A percentile compares a stretch with the other conserved stretches of the same genome.
Conservation (phyloP, 1,140 invertebrate species). For the Nasonia vitripennis region DNA sequence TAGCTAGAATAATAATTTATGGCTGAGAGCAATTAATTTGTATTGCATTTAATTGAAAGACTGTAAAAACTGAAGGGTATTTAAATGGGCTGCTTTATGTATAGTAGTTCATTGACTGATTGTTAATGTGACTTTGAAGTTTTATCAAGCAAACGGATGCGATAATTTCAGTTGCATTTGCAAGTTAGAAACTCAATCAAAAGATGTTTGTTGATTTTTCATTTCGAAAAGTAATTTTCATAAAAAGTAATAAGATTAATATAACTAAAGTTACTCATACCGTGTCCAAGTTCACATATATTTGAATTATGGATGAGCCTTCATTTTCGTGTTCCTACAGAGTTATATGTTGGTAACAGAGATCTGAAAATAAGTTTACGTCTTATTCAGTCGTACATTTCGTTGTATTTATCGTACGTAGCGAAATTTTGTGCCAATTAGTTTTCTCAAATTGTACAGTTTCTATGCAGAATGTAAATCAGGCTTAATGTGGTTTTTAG, state of each 20-base stretch:
- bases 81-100: constrained; percentile 11
- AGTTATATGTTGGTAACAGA: constrained; percentile 51
- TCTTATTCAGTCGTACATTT: neutral
- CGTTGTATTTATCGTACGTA: constrained; percentile 42
- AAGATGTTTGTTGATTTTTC: constrained; percentile 44
- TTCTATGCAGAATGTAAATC: constrained; percentile 43
- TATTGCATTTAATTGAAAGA: constrained; percentile 48
- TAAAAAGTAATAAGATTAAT: constrained; percentile 29
- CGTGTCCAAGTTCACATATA: constrained; percentile 53
- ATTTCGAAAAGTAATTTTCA: constrained; percentile 19
- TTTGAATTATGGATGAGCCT: constrained; percentile 58
- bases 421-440: constrained; percentile 59
- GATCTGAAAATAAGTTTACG: constrained; percentile 42
- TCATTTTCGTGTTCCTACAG: constrained; percentile 60
- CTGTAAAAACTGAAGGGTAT: constrained; percentile 44
- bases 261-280: constrained; percentile 55
- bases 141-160: constrained; percentile 44
- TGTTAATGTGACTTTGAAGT: constrained; percentile 33
- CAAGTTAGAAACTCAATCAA: constrained; percentile 36
- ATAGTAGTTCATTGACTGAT: constrained; percentile 38
- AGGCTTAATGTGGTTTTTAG: constrained; percentile 27
- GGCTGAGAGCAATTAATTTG: constrained; percentile 35
- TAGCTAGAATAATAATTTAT: constrained; percentile 7
- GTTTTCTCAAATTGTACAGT: constrained; percentile 48
- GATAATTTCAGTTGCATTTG: constrained; percentile 43